Base-by-base conservation (phyloP, 2,113 vertebrate genomes). In the Vanacampus margaritifer region DNA sequence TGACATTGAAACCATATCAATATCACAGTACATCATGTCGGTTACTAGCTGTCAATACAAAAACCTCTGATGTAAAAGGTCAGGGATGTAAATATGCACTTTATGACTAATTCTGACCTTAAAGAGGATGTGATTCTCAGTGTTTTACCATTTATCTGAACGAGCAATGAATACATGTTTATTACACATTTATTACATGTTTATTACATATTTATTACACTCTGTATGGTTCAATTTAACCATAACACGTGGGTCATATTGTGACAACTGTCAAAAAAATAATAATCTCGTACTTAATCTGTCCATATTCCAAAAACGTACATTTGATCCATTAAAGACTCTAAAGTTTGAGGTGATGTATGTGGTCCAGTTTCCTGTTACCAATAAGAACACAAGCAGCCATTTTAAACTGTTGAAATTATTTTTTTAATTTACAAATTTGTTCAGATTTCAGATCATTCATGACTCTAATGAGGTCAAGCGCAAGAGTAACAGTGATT, bases 1-100 rank as follows among this genome's bases (percentile, higher is more conserved):
- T 36, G 41, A 75, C 37, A 71, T 60, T 63, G 72, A 28, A 39
- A 64, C 19, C 26, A 57, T 17, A 32, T 28, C 26, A 6, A 26
- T 56, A 23, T 56, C 5, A 12, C 5, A 13, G 5, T 13, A 32
- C 14, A 57, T 57, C 54, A 57, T 17, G 26, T 57, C 54, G 12
- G 12, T 70, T 66, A 54, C 24, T 0, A 19, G 53, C 23, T 6
- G 14, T 11, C 6, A 6, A 26, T 17, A 16, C 8, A 24, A 12
- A 10, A 24, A 23, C 11, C 1, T 54, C 24, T 16, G 28, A 54
- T 54, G 45, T 19, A 19, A 12, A 48, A 14, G 13, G 24, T 28
- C 28, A 28, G 14, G 2, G 53, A 2, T 24, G 11, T 23, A 26
- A 11, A 13, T 48, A 21, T 19, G 5, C 8, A 48, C 46, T 41